Base-by-base conservation (phyloP, 2,113 vertebrate genomes). In the Pygoscelis antarcticus region DNA sequence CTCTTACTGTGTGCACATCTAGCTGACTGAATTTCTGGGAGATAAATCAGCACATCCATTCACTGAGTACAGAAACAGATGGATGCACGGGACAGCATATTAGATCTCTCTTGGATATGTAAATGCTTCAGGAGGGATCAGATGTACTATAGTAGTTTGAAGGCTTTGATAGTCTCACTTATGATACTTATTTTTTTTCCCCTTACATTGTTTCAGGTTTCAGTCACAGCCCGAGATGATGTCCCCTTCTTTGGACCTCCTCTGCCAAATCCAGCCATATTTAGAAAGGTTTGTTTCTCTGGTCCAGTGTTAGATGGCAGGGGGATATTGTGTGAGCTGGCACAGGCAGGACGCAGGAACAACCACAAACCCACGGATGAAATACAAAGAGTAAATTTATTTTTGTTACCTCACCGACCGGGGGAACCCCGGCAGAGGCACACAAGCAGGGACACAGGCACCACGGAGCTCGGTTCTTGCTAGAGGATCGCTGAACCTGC, bases 141-240 rank as follows among this genome's bases (percentile, higher is more conserved):
- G 58, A 34, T 64, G 21, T 38, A 5, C 40, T 38, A 25, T 2
- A 58, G 49, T n/a, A 76, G 23, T 84, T 81, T 49, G 51, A 93
- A 89, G 21, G 34, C 34, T 92, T 51, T 80, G 47, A 30, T n/a
- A 38, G 19, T 75, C n/a, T 87, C 27, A 32, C 15, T 74, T 82
- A 52, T 4, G 6, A 14, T 82, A 29, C 18, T 91, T 9, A 38
- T 49, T 78, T 68, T 40, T 64, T 79, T 75, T n/a, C 20, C 10
- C 14, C 14, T 80, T 87, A 0, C 30, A 26, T 82, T 66, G 13
- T 96, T 97, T 78, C 95, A 98, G 98, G 97, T 98, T 91, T 98
- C 98, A 55, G 97, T 98, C 81, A 97, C 98, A 74, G 98, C 98
- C 30, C 94, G 98, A 77, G 97, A 98, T 66, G 98, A 98, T 19